Evolutionary conservation across 2,888 invertebrate species (phyloP).

Genomic region (Lasioglossum calceatum): DNA sequence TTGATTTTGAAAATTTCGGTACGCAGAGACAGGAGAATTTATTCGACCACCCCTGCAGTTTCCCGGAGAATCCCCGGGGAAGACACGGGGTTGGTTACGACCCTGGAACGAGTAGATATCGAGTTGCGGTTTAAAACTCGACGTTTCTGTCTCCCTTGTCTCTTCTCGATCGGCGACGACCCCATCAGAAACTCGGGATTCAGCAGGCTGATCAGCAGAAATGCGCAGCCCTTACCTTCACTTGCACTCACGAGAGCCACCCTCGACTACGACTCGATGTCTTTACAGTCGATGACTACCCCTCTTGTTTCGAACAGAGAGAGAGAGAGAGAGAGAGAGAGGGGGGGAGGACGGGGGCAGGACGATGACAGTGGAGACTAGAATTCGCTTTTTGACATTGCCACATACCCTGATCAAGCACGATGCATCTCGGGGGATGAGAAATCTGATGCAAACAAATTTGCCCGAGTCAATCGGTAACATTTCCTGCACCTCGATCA

Average conservation of each 20-base stretch:
- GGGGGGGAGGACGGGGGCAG: background rate
- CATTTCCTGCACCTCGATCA: background rate
- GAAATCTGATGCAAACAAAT: background rate
- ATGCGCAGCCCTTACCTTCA: constrained; percentile 68
- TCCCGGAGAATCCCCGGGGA: constrained; percentile 72
- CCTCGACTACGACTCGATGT: constrained; percentile 64
- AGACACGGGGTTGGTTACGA: constrained; percentile 73
- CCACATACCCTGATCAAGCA: background rate
- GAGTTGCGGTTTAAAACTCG: constrained; percentile 83
- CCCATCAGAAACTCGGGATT: constrained; percentile 77
- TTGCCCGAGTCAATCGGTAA: background rate
- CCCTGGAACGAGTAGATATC: constrained; percentile 81
- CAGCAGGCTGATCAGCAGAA: constrained; percentile 83
- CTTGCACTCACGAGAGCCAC: constrained; percentile 68
- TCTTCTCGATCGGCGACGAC: constrained; percentile 68
- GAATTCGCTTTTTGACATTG: constrained; percentile 39
- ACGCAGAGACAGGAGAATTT: constrained; percentile 49
- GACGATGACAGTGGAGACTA: constrained; percentile 34
- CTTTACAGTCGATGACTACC: constrained; percentile 65
- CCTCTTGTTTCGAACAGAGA: constrained; percentile 36
- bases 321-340: background rate
- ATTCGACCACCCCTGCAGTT: constrained; percentile 68
- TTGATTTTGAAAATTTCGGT: constrained; percentile 68
- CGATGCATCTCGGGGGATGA: background rate
- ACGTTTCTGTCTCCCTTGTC: constrained; percentile 70